Evolutionary conservation across 2,888 invertebrate species (phyloP), one percentile per base, ranked within the genome.

Genomic region (Lordiphosa fenestrarum): DNA sequence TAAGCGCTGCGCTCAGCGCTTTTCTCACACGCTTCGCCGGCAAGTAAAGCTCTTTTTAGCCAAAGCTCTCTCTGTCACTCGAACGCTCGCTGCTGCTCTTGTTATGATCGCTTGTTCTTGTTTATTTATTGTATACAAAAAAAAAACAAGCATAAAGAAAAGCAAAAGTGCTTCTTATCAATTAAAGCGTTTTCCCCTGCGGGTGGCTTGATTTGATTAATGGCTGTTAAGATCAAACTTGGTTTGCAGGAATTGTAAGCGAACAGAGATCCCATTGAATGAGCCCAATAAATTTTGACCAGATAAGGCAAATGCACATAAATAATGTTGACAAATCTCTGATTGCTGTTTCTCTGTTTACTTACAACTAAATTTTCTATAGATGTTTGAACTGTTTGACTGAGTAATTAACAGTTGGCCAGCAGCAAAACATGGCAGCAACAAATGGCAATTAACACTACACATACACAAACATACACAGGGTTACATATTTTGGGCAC

Each of bases 131-230:
- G 60, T 71, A 67, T 50, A 62, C 49, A 63, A 23, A 23, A 23
- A 23, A 23, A 23, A 23, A 23, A 52, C n/a, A 53, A 50, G 25
- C 57, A 61, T 48, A 66, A 67, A 51, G 62, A 61, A 77, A 77
- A 78, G 72, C 83, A 84, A 78, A 83, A 78, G 77, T 84, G 57
- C n/a, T 78, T 71, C 83, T 77, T 77, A 77, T 77, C 76, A 77
- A 63, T 21, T 36, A 12, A 30, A 25, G 56, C 42, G 37, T 44
- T 59, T 44, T 9, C 49, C 46, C 23, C 47, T 13, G 15, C 1
- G 15, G 15, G 15, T 15, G 15, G 59, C 66, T 56, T 49, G 48
- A 65, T 82, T 82, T 71, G 83, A 53, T 63, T 85, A 78, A 60
- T 66, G 58, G 61, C 72, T 40, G 66, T 84, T 68, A 71, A 77